Evolutionary conservation across 1,140 invertebrate genomes (phyloP), one percentile per base, ranked within the genome.

Genomic region (Calephelis nemesis): DNA sequence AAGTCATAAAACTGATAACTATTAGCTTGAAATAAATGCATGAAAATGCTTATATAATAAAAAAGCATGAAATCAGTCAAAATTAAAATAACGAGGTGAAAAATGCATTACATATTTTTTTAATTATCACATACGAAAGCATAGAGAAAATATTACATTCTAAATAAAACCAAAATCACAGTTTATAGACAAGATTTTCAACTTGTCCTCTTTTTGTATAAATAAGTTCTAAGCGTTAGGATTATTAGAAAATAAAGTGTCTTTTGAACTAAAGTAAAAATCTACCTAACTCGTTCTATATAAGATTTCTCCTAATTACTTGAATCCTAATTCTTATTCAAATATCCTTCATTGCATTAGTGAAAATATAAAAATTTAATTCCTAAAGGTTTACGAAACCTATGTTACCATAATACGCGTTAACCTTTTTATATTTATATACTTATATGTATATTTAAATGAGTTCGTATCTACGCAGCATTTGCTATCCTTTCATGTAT

Each of bases 121-220:
- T 74, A 85, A 58, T 58, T 89, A 90, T 89, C 87, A 91, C 85
- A 90, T 83, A 86, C 81, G 79, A 85, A 88, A 88, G 81, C 80
- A 89, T 84, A 87, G 76, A 81, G 72, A 77, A 80, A 80, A 78
- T 58, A 85, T 87, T 89, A 91, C 79, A 77, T 71, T 74, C 83
- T 86, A 89, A 86, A 85, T 91, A 91, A 89, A 90, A 88, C 85
- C 87, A 88, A 91, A 91, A 91, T 91, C 88, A 91, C 88, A 91
- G 88, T 89, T 74, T 74, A 71, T 75, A 77, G 83, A 87, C 88
- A 87, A 87, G 79, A 79, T 84, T 88, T 70, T 73, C 64, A 85
- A 84, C 82, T 84, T 82, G 85, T 67, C 85, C 74, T 69, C 74
- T 65, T 78, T 85, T 85, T 83, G 75, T 82, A 87, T 87, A 90